A percentile compares a stretch with the other conserved stretches of the same genome.
phyloP scores from a whole-genome alignment of 2,888 invertebrate species.

The Petrophora chlorosata region DNA sequence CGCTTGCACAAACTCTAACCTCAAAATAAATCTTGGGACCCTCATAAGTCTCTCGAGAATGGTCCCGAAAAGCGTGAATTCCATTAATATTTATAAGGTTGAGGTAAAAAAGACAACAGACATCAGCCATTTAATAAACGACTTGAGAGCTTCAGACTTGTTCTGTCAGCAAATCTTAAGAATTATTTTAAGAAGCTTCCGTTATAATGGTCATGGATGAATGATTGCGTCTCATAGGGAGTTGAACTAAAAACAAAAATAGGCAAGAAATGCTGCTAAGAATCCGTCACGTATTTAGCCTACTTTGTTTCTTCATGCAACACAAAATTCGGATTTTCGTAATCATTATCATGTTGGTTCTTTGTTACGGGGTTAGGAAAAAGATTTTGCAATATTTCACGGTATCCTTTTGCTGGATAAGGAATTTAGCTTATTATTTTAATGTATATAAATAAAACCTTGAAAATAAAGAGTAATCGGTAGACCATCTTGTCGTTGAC shows the following conservation, averaged over 20 bases:
- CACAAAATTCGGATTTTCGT: no score
- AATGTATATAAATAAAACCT: not conserved
- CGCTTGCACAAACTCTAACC: slow-evolving; percentile 50
- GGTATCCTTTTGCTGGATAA: no score
- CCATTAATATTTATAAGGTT: slow-evolving; percentile 65
- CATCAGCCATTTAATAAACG: slow-evolving; percentile 41
- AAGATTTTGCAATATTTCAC: no score
- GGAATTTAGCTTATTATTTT: no score
- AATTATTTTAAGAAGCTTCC: slow-evolving; percentile 31
- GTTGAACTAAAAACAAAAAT: slow-evolving; percentile 5
- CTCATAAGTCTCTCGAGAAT: slow-evolving; percentile 60
- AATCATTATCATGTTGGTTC: no score
- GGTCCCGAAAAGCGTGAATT: slow-evolving; percentile 48
- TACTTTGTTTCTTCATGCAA: not conserved
- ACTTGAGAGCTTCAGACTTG: slow-evolving; percentile 4
- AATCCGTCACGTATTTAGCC: slow-evolving; percentile 11
- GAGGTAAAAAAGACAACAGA: slow-evolving; percentile 50
- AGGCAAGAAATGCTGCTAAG: slow-evolving; percentile 11
- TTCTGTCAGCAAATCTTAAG: slow-evolving; percentile 26
- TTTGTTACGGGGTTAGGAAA: no score
- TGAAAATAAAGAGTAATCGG: not conserved
- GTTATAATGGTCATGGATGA: slow-evolving; percentile 21
- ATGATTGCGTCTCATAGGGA: slow-evolving; percentile 14
- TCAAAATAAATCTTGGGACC: slow-evolving; percentile 64
- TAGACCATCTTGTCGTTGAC: not conserved